phyloP scores from a whole-genome alignment of 2,888 invertebrate species.

The Ernsta delagoae region DNA sequence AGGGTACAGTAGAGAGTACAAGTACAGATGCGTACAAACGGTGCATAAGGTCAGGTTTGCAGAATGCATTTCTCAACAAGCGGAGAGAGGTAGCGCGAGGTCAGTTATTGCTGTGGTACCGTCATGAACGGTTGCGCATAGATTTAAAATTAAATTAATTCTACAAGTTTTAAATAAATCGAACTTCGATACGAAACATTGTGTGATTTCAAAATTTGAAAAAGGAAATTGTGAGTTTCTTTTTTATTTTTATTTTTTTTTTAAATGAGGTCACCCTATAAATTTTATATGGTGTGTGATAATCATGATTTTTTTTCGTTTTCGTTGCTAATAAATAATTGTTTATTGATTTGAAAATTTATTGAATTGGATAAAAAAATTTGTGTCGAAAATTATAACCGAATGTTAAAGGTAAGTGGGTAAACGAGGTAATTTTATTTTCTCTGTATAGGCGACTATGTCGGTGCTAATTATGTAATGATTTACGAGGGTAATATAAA shows the following conservation, averaged over 20 bases:
- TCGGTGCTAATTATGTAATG: no score
- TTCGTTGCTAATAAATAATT: no score
- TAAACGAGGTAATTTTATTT: no score
- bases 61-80: conserved; percentile 63
- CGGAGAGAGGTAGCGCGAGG: conserved; percentile 56
- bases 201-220: not conserved
- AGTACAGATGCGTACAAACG: conserved; percentile 40
- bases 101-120: conserved; percentile 53
- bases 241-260: not conserved
- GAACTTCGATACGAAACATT: not conserved
- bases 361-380: no score
- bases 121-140: conserved; percentile 42
- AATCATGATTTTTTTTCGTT: no score
- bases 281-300: not conserved
- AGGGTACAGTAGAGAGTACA: no score
- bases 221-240: not conserved
- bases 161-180: not conserved
- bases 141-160: conserved; percentile 40
- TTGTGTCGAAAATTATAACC: no score
- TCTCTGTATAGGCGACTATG: no score
- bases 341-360: no score
- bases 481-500: no score
- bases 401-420: no score
- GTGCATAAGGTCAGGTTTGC: conserved; percentile 44
- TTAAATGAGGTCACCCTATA: not conserved